phyloP scores from a whole-genome alignment of 2,113 vertebrate species.

The Poecilia latipinna region DNA sequence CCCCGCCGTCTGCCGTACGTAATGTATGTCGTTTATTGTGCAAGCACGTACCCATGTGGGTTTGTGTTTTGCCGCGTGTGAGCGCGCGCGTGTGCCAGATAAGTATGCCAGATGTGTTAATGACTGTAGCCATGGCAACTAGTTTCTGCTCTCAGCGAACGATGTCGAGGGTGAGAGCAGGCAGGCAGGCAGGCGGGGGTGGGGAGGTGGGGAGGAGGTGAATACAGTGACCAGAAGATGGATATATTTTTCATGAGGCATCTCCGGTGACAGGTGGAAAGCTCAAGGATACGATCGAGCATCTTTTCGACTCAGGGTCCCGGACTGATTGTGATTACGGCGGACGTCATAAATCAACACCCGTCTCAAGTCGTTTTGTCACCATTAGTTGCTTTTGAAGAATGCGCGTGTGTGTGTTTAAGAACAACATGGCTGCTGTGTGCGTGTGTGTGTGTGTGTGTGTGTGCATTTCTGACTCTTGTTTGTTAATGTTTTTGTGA shows the following conservation, averaged over 20 bases:
- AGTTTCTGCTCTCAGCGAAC: slow-evolving; percentile 62
- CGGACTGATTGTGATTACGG: slow-evolving; percentile 49
- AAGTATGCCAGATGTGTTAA: slow-evolving; percentile 79
- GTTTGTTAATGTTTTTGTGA: slow-evolving; percentile 24
- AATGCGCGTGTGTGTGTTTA: slow-evolving; percentile 5
- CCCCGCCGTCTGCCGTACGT: slow-evolving; percentile 13
- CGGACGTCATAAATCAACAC: slow-evolving; percentile 53
- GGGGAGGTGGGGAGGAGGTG: slow-evolving; percentile 30
- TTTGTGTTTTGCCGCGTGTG: slow-evolving; percentile 6
- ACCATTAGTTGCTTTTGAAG: slow-evolving; percentile 15
- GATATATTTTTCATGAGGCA: slow-evolving; percentile 77
- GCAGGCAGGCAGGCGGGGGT: slow-evolving; percentile 4
- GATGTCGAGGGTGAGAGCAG: slow-evolving; percentile 59
- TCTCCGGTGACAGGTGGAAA: slow-evolving; percentile 53
- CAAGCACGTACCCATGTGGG: slow-evolving; percentile 9
- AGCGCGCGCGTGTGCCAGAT: slow-evolving; percentile 46
- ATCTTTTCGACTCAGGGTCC: slow-evolving; percentile 64
- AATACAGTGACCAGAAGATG: slow-evolving; percentile 69
- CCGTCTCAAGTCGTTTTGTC: slow-evolving; percentile 26
- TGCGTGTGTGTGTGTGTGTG: slow-evolving; percentile 6
- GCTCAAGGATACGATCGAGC: slow-evolving; percentile 70
- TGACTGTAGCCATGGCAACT: slow-evolving; percentile 79
- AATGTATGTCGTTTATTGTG: slow-evolving; percentile 12
- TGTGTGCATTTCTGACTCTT: slow-evolving; percentile 9
- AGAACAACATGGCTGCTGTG: slow-evolving; percentile 4